Percentiles rank a stretch among this genome's conserved stretches.
phyloP scores from a whole-genome alignment of 2,888 invertebrate genomes.

The Cosmopolites sordidus region DNA sequence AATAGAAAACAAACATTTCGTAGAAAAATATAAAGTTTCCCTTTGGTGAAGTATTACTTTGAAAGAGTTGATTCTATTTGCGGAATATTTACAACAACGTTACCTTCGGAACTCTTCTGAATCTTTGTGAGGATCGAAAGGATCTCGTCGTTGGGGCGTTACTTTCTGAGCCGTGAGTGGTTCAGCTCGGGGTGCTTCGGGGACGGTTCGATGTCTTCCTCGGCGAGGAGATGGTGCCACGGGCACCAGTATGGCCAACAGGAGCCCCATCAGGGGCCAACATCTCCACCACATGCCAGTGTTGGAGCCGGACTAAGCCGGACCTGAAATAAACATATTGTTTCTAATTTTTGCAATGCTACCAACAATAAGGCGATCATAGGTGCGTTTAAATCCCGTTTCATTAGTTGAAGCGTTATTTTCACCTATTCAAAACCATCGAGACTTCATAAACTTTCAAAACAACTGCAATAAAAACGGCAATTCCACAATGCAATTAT shows the following conservation, averaged over 20 bases:
- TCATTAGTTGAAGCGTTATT: neutral
- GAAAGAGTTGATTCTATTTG: too few relatives aligned
- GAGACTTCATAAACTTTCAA: too few relatives aligned
- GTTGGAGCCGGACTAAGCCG: slow-evolving; percentile 23
- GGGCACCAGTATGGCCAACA: slow-evolving; percentile 16
- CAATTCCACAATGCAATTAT: too few relatives aligned
- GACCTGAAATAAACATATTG: too few relatives aligned
- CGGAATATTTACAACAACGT: too few relatives aligned
- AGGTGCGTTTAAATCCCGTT: neutral
- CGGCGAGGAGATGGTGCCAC: slow-evolving; percentile 20
- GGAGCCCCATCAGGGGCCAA: slow-evolving; percentile 26
- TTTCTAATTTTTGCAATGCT: too few relatives aligned
- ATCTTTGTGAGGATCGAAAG: slow-evolving; percentile 48
- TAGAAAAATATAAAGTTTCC: too few relatives aligned
- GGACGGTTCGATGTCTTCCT: slow-evolving; percentile 23
- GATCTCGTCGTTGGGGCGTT: slow-evolving; percentile 45
- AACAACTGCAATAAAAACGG: too few relatives aligned
- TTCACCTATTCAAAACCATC: neutral
- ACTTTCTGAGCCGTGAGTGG: slow-evolving; percentile 41
- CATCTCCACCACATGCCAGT: slow-evolving; percentile 20
- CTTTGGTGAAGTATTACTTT: too few relatives aligned
- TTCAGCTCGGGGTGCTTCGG: slow-evolving; percentile 40
- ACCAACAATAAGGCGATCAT: neutral
- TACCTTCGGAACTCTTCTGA: slow-evolving; percentile 37
- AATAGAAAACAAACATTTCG: too few relatives aligned